Evolutionary conservation across 2,888 invertebrate genomes (phyloP).

Genomic region (Scelioninae gen. 2): DNA sequence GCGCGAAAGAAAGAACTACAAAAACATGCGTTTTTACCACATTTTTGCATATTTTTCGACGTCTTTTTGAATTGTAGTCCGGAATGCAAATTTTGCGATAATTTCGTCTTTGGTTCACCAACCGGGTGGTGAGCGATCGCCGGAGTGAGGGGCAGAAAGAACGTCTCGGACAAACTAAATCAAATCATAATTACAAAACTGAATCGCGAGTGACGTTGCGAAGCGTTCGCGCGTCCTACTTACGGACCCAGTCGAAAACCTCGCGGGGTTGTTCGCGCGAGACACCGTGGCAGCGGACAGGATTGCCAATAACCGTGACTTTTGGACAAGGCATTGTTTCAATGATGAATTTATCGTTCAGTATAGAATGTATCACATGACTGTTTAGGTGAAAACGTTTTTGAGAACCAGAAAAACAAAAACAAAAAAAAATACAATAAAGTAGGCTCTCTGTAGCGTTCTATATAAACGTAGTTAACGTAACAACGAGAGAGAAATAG

Average conservation of each 20-base stretch:
- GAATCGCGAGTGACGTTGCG: background rate
- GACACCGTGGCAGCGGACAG: constrained; percentile 40
- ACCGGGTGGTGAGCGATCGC: background rate
- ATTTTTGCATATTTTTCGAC: constrained; percentile 55
- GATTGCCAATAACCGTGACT: constrained; percentile 42
- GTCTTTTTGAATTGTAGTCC: constrained; percentile 49
- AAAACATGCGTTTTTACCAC: constrained; percentile 42
- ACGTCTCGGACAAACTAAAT: too few relatives aligned
- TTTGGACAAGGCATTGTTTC: constrained; percentile 50
- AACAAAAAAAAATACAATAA: too few relatives aligned
- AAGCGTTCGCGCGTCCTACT: constrained; percentile 1
- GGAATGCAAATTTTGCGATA: constrained; percentile 24
- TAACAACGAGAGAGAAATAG: constrained; percentile 52
- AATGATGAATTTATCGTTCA: constrained; percentile 63
- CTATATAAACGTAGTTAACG: constrained; percentile 58
- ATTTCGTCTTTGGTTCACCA: constrained; percentile 32
- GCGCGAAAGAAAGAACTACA: too few relatives aligned
- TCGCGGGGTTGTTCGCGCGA: constrained; percentile 15
- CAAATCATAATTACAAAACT: background rate
- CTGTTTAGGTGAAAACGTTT: constrained; percentile 66
- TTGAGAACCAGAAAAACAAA: too few relatives aligned
- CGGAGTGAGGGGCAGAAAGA: too few relatives aligned
- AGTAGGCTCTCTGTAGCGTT: constrained; percentile 62
- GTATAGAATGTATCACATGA: constrained; percentile 67
- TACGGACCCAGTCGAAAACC: constrained; percentile 12